phyloP scores from a whole-genome alignment of 1,140 invertebrate species.

The Saxidomus purpurata region DNA sequence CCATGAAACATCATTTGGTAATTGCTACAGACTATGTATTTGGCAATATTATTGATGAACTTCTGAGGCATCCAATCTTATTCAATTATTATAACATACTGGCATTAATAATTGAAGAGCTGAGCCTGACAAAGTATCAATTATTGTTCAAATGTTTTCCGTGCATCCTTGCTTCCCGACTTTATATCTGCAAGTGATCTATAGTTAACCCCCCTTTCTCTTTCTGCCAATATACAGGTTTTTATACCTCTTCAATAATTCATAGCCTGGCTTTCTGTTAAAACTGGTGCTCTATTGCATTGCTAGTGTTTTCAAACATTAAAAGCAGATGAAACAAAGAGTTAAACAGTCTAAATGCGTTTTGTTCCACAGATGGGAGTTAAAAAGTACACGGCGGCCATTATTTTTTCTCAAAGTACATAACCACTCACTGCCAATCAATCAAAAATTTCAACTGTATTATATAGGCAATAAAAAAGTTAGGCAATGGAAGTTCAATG shows the following conservation, averaged over 20 bases:
- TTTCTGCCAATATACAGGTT: neutral
- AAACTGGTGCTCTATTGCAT: neutral
- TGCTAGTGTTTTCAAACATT: no score
- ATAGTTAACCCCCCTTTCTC: neutral
- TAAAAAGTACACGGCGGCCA: no score
- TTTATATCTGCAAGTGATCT: neutral
- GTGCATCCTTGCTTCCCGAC: neutral
- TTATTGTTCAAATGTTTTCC: neutral
- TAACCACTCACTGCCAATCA: no score
- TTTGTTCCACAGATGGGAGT: no score
- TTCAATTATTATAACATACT: slow-evolving; percentile 27
- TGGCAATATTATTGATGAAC: slow-evolving; percentile 23
- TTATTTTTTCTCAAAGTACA: no score
- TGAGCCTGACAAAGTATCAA: slow-evolving; percentile 4
- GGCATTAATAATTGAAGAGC: slow-evolving; percentile 39
- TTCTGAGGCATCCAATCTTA: slow-evolving; percentile 32
- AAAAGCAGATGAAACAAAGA: no score
- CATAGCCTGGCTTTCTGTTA: neutral
- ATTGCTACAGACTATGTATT: slow-evolving; percentile 3
- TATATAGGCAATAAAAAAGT: no score
- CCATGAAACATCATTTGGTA: slow-evolving; percentile 16
- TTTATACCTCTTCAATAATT: slow-evolving; percentile 14
- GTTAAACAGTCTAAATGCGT: no score
- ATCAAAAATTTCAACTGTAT: no score
- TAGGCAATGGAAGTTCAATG: no score